phyloP scores from a whole-genome alignment of 2,797 vertebrate genomes.

The Sitta carolinensis region DNA sequence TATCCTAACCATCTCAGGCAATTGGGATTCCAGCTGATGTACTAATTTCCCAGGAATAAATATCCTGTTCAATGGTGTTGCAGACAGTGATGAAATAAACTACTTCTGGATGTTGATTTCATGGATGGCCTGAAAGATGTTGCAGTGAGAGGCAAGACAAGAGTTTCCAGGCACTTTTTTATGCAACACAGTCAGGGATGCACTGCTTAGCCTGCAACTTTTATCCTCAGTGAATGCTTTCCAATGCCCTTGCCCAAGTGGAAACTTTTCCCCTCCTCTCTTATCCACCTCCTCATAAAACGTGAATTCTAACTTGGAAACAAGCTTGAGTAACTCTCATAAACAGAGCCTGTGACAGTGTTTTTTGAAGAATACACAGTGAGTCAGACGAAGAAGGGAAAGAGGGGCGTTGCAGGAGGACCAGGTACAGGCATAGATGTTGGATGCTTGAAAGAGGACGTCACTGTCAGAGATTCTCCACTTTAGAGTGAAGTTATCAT shows the following conservation, averaged over 20 bases:
- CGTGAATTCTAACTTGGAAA: background rate
- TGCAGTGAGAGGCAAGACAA: background rate
- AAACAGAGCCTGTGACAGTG: background rate
- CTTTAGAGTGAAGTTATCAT: conserved; percentile 57
- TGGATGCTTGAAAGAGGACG: conserved; percentile 23
- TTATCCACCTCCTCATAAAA: background rate
- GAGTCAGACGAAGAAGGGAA: conserved; percentile 16
- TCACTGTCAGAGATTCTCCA: conserved; percentile 52
- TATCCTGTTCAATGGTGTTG: background rate
- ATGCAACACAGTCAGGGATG: background rate
- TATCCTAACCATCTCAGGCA: background rate
- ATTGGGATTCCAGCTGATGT: background rate
- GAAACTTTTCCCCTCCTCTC: background rate
- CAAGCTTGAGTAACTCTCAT: background rate
- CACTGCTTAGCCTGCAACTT: background rate
- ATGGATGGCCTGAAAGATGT: background rate
- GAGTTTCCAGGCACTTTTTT: background rate
- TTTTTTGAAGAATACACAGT: background rate
- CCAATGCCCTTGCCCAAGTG: background rate
- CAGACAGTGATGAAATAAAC: background rate
- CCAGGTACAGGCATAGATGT: background rate
- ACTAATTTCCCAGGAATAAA: background rate
- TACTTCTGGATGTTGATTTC: background rate
- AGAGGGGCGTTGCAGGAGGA: background rate
- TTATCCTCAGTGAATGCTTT: background rate